phyloP scores from a whole-genome alignment of 2,888 invertebrate species.

The Pammene fasciana region DNA sequence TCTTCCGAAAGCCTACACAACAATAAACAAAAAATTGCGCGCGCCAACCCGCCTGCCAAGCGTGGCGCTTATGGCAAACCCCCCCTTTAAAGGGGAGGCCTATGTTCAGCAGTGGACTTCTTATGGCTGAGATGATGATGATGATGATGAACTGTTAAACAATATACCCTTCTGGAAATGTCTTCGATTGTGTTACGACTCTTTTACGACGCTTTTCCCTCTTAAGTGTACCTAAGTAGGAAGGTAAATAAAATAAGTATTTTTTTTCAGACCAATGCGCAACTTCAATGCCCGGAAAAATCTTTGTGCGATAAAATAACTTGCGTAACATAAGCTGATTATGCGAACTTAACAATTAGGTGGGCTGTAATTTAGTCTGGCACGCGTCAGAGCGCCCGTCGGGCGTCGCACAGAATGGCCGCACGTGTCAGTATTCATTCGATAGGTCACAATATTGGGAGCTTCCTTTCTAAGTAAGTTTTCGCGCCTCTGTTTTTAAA shows the following conservation, averaged over 20 bases:
- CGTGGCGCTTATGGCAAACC: too few relatives aligned
- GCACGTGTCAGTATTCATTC: slow-evolving; percentile 34
- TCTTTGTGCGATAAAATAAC: slow-evolving; percentile 13
- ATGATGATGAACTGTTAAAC: too few relatives aligned
- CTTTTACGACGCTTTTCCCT: too few relatives aligned
- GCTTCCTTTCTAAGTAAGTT: slow-evolving; percentile 58
- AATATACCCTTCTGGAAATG: too few relatives aligned
- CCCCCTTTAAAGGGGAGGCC: too few relatives aligned
- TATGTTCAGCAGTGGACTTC: too few relatives aligned
- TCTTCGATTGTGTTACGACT: too few relatives aligned
- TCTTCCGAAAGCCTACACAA: too few relatives aligned
- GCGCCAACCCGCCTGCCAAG: too few relatives aligned
- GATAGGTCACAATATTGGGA: slow-evolving; percentile 48
- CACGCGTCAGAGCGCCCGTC: slow-evolving; percentile 45
- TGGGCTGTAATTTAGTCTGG: slow-evolving; percentile 39
- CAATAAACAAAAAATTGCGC: too few relatives aligned
- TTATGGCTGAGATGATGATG: too few relatives aligned
- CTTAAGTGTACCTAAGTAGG: not conserved
- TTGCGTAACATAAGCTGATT: slow-evolving; percentile 27
- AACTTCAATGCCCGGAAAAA: not conserved
- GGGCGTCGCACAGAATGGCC: slow-evolving; percentile 11
- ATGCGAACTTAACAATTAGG: slow-evolving; percentile 55
- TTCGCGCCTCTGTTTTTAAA: slow-evolving; percentile 57
- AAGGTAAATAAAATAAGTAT: too few relatives aligned
- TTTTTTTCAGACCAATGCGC: not conserved